These are phyloP conservation scores for Larimichthys polyactis DNA, from an alignment of 2,113 vertebrate species.

Conservation along the genomic window DNA sequence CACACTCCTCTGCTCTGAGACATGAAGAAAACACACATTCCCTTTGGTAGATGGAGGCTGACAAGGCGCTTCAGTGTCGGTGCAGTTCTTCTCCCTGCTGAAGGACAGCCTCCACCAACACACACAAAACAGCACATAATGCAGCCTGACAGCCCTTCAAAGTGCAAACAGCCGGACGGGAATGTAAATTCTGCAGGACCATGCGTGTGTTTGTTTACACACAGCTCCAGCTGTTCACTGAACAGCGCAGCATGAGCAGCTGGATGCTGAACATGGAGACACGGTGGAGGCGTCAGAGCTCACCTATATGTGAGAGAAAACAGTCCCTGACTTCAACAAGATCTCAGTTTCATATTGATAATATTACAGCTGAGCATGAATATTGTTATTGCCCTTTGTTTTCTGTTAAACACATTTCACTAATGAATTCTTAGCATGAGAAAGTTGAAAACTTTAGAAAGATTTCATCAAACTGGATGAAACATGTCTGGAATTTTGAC, in stretches of 20 bases:
- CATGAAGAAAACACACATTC: slow-evolving; percentile 41
- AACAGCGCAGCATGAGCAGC: not conserved
- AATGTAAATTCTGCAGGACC: not conserved
- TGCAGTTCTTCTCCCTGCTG: not conserved
- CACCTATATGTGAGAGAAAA: not conserved
- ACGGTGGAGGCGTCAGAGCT: not conserved
- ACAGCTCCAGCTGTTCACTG: no score
- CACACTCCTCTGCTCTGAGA: slow-evolving; percentile 28
- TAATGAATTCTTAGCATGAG: no score
- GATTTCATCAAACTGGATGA: not conserved
- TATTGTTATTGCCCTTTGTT: no score
- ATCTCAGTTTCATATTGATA: not conserved
- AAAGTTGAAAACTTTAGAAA: no score
- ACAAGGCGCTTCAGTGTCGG: not conserved
- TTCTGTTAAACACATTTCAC: no score
- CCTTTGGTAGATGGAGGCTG: slow-evolving; percentile 65
- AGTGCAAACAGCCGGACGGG: slow-evolving; percentile 5
- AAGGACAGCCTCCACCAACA: not conserved
- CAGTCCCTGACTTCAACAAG: no score
- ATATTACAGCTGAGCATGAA: not conserved
- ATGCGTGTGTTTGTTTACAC: not conserved
- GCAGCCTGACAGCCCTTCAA: slow-evolving; percentile 6
- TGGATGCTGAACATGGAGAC: not conserved
- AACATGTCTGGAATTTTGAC: not conserved
- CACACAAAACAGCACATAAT: not conserved